Evolutionary conservation across 2,888 invertebrate genomes (phyloP).

Genomic region (Microctonus brassicae): DNA sequence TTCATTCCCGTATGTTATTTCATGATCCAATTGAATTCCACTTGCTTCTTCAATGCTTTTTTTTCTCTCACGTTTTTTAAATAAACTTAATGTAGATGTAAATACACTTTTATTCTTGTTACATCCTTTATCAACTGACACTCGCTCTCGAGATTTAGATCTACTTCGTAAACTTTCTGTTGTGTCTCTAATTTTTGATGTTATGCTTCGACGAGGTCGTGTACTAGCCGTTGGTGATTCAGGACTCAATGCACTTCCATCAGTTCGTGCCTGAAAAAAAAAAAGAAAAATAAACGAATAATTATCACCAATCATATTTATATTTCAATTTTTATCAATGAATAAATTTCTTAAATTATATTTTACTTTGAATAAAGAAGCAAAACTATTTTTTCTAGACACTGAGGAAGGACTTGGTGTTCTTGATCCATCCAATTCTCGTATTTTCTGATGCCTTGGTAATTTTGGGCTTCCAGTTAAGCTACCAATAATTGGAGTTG

Average conservation of each 20-base stretch:
- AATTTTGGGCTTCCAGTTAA: conserved; percentile 60
- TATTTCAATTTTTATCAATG: background rate
- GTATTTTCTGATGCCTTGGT: conserved; percentile 66
- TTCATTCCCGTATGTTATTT: conserved; percentile 33
- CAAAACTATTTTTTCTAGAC: conserved; percentile 85
- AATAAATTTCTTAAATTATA: background rate
- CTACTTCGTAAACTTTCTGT: conserved; percentile 67
- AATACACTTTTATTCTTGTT: conserved; percentile 67
- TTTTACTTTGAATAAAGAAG: conserved; percentile 82
- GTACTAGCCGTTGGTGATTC: conserved; percentile 64
- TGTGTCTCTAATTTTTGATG: conserved; percentile 66
- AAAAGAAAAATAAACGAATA: conserved; percentile 2
- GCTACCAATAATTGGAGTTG: conserved; percentile 54
- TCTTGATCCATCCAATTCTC: conserved; percentile 66
- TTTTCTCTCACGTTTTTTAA: conserved; percentile 65
- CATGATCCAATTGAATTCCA: conserved; percentile 44
- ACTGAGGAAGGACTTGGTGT: conserved; percentile 80
- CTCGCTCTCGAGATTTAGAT: conserved; percentile 66
- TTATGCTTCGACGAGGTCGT: conserved; percentile 64
- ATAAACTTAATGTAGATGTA: conserved; percentile 66
- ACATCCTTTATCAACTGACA: conserved; percentile 56
- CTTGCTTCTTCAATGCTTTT: conserved; percentile 59
- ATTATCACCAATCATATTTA: background rate
- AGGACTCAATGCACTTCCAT: conserved; percentile 61
- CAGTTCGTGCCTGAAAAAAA: conserved; percentile 58